A percentile compares a stretch with the other conserved stretches of the same genome.
These are phyloP conservation scores for Lobophora halterata DNA, from an alignment of 2,888 invertebrate species.

Conservation along the genomic window DNA sequence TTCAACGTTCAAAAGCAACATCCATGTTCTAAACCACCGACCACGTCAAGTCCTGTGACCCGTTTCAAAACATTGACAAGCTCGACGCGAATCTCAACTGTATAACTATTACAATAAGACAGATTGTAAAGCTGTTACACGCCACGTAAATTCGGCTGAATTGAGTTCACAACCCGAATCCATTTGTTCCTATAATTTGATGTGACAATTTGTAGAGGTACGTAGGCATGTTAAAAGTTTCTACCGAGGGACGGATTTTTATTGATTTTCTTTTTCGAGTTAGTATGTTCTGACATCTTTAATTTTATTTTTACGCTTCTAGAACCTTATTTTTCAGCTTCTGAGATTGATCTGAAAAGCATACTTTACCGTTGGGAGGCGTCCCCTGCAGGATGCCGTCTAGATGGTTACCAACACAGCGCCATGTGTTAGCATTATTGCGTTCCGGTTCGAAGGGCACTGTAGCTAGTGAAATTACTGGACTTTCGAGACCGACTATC, in stretches of 20 bases:
- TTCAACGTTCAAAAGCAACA: constrained; percentile 4
- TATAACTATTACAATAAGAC: constrained; percentile 12
- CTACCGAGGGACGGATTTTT: constrained; percentile 15
- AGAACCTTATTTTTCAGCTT: too few relatives aligned
- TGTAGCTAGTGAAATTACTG: too few relatives aligned
- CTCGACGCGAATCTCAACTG: constrained; percentile 13
- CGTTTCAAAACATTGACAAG: constrained; percentile 29
- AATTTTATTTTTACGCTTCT: too few relatives aligned
- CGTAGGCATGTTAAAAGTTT: too few relatives aligned
- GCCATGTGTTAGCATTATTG: too few relatives aligned
- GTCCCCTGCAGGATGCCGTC: too few relatives aligned
- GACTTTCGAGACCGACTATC: too few relatives aligned
- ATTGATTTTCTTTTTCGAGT: constrained; percentile 22
- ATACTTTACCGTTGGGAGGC: too few relatives aligned
- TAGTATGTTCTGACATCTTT: too few relatives aligned
- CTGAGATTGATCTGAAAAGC: too few relatives aligned
- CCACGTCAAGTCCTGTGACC: constrained; percentile 37
- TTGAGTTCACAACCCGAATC: constrained; percentile 34
- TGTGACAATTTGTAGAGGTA: constrained; percentile 23
- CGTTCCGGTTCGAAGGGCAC: too few relatives aligned
- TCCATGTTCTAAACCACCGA: constrained; percentile 11
- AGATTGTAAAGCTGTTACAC: constrained; percentile 26
- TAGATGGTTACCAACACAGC: too few relatives aligned
- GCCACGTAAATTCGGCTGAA: constrained; percentile 33
- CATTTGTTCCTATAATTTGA: constrained; percentile 29